Evolutionary conservation across 2,888 invertebrate genomes (phyloP).

Genomic region (Nomada goodeniana): DNA sequence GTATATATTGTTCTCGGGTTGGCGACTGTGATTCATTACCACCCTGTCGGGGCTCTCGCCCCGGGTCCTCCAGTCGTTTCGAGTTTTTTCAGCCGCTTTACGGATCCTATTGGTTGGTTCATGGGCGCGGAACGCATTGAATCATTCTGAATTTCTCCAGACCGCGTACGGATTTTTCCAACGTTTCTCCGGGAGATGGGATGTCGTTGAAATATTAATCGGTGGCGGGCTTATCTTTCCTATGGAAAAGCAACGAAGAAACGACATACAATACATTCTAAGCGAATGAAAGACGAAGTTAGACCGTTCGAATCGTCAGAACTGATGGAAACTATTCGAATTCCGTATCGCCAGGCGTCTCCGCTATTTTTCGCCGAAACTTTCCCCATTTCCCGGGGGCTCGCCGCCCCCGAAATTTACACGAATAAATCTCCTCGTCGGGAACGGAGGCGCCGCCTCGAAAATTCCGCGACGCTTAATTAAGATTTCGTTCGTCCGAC

Average conservation of each 20-base stretch:
- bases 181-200: too few species aligned
- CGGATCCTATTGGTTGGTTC: not conserved
- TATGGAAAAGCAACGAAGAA: too few species aligned
- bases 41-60: not conserved
- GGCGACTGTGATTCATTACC: conserved; percentile 6
- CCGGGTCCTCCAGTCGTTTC: not conserved
- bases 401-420: conserved; percentile 15
- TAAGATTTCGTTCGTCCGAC: conserved; percentile 46
- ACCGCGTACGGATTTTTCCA: not conserved
- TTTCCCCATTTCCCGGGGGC: conserved; percentile 17
- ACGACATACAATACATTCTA: too few species aligned
- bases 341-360: too few species aligned
- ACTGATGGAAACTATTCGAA: too few species aligned
- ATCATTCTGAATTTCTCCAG: not conserved
- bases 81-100: not conserved
- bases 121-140: not conserved
- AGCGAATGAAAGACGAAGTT: too few species aligned
- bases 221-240: too few species aligned
- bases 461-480: conserved; percentile 44
- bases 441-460: not conserved
- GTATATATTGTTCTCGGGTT: conserved; percentile 1
- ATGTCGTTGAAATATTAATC: conserved; percentile 13
- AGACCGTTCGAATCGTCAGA: too few species aligned
- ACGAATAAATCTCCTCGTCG: conserved; percentile 35
- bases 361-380: conserved; percentile 22